Evolutionary conservation across 2,113 vertebrate genomes (phyloP).

Genomic region (Xenus cinereus): DNA sequence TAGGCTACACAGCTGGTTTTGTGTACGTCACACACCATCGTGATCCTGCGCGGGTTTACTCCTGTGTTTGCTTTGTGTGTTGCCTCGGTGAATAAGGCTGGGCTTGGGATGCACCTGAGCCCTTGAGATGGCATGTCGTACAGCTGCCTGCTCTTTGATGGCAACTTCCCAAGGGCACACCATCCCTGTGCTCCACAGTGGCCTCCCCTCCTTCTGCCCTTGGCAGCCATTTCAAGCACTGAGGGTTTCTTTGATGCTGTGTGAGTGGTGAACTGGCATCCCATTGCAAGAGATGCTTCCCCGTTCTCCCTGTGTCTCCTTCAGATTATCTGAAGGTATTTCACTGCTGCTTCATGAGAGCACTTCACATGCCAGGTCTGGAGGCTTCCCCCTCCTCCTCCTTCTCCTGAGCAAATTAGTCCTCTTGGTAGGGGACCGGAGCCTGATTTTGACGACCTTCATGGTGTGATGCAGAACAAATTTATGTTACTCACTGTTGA

Average conservation of each 20-base stretch:
- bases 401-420: neutral
- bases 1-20: neutral
- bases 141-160: neutral
- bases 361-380: rapidly evolving
- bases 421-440: neutral
- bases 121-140: rapidly evolving
- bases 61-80: neutral
- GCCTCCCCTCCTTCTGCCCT: neutral
- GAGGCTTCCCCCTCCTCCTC: neutral
- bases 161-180: neutral
- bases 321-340: neutral
- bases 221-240: neutral
- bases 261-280: neutral
- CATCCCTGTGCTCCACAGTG: neutral
- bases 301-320: neutral
- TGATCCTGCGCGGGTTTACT: neutral
- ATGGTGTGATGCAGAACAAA: neutral
- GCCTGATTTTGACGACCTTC: neutral
- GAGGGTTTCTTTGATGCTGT: neutral
- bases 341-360: neutral
- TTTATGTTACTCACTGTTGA: neutral
- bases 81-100: neutral
- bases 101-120: neutral
- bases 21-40: rapidly evolving
- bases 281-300: rapidly evolving